Evolutionary conservation across 2,888 invertebrate species (phyloP).

Genomic region (Digitonthophagus gazella): DNA sequence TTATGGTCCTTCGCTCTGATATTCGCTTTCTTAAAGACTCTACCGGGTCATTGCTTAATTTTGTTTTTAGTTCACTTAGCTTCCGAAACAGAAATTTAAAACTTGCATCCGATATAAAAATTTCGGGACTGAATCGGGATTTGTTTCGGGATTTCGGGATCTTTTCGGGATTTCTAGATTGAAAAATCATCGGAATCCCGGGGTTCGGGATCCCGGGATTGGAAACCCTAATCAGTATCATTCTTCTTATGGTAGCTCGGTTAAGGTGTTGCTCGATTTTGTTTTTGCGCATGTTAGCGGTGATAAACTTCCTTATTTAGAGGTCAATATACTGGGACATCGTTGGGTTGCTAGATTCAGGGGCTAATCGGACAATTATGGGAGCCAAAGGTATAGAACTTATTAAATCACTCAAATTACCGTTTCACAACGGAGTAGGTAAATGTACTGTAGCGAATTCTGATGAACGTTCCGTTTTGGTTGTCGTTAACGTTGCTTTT

Average conservation of each 20-base stretch:
- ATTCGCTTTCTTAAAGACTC: no score
- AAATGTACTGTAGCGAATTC: conserved; percentile 26
- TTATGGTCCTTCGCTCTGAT: no score
- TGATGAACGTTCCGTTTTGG: conserved; percentile 18
- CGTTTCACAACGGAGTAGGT: background rate
- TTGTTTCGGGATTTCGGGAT: no score
- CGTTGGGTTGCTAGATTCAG: conserved; percentile 28
- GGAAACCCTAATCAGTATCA: background rate
- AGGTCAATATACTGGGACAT: conserved; percentile 22
- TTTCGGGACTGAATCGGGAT: no score
- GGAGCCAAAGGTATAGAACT: conserved; percentile 22
- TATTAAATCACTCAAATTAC: conserved; percentile 11
- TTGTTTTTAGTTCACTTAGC: no score
- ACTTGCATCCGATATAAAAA: no score
- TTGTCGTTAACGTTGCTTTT: conserved; percentile 20
- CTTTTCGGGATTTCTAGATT: no score
- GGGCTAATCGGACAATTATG: conserved; percentile 27
- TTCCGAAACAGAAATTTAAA: no score
- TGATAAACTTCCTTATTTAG: conserved; percentile 27
- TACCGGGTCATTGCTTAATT: no score
- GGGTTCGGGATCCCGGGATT: no score
- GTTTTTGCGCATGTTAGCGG: conserved; percentile 15
- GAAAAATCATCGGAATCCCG: no score
- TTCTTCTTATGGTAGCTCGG: background rate
- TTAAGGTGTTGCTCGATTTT: conserved; percentile 17